phyloP scores from a whole-genome alignment of 2,797 vertebrate species.

The Zonotrichia albicollis region DNA sequence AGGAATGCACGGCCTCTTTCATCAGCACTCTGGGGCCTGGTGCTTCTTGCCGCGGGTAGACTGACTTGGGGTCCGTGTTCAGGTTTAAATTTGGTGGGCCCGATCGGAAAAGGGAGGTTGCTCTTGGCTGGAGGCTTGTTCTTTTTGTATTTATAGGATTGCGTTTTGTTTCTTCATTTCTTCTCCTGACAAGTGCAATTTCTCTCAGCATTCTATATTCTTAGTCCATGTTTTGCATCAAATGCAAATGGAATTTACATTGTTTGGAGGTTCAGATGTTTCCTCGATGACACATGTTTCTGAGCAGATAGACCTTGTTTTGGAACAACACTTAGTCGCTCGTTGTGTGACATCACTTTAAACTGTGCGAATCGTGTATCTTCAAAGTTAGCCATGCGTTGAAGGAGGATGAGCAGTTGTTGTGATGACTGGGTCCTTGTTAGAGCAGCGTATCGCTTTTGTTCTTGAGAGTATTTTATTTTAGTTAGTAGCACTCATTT shows the following conservation, averaged over 20 bases:
- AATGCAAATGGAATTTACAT: fast-evolving
- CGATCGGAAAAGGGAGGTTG: fast-evolving
- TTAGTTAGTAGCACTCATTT: fast-evolving
- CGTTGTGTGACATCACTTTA: fast-evolving
- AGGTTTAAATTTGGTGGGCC: fast-evolving
- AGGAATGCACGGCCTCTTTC: too few relatives aligned
- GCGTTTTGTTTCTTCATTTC: fast-evolving
- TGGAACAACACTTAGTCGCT: fast-evolving
- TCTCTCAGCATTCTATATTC: fast-evolving
- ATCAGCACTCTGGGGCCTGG: too few relatives aligned
- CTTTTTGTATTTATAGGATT: fast-evolving
- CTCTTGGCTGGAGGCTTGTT: fast-evolving
- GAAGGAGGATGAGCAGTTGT: too few relatives aligned
- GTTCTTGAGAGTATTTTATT: background rate
- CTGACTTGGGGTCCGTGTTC: background rate
- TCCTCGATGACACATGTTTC: fast-evolving
- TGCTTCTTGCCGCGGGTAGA: fast-evolving
- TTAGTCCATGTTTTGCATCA: fast-evolving
- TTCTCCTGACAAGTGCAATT: fast-evolving
- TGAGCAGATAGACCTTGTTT: too few relatives aligned
- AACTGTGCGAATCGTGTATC: fast-evolving
- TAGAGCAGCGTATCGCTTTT: background rate
- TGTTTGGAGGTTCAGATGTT: fast-evolving
- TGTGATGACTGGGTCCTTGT: background rate
- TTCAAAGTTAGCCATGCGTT: fast-evolving